Conservation (phyloP, 2,113 vertebrate species). For the Silurus meridionalis region DNA sequence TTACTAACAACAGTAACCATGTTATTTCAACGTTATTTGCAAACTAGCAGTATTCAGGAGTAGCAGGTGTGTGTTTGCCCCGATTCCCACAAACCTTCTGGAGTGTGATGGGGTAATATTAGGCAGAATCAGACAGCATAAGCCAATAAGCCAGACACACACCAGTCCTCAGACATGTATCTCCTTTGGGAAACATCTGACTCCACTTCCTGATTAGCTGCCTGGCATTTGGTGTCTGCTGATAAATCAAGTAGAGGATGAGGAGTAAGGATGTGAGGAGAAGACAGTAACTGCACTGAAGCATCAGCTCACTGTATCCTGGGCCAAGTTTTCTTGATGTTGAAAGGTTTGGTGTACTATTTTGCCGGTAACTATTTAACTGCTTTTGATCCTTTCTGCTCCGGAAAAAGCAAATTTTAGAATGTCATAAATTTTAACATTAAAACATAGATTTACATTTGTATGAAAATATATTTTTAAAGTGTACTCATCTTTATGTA, state of each 20-base stretch:
- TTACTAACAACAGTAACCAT: background rate
- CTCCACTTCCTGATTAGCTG: conserved; percentile 51
- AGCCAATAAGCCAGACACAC: conserved; percentile 54
- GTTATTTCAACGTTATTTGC: background rate
- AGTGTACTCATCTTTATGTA: background rate
- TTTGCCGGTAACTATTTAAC: background rate
- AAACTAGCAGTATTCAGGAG: conserved; percentile 10
- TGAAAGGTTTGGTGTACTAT: background rate
- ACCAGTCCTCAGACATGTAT: conserved; percentile 31
- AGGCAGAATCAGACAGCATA: conserved; percentile 61
- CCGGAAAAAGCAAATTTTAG: background rate
- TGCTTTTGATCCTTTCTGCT: background rate
- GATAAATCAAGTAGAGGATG: conserved; percentile 45
- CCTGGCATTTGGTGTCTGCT: conserved; percentile 42
- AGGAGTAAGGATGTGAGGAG: conserved; percentile 14
- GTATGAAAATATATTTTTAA: background rate
- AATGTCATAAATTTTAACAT: background rate
- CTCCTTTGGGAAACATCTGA: conserved; percentile 43
- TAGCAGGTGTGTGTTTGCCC: conserved; percentile 16
- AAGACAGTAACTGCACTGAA: conserved; percentile 5
- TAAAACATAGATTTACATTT: background rate
- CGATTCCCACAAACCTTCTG: background rate
- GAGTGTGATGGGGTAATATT: conserved; percentile 25
- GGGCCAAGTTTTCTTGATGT: conserved; percentile 26
- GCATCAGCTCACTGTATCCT: background rate